Percentiles rank a stretch among this genome's conserved stretches.
Evolutionary conservation across 92 coral and sea anemone species (phyloP).

Genomic region (Phenganax stokvisi): DNA sequence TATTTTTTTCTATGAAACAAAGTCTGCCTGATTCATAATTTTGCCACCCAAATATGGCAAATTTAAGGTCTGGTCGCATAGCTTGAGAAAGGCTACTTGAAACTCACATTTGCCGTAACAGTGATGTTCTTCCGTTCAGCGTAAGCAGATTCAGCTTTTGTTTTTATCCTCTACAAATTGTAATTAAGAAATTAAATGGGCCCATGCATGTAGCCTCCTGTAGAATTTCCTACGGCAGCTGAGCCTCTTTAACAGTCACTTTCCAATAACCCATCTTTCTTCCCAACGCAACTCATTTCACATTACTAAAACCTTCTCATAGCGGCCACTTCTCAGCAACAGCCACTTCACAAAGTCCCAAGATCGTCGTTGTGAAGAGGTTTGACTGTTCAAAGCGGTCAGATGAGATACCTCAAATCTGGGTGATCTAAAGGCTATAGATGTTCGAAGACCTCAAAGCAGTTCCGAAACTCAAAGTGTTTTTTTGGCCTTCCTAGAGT

Average conservation of each 20-base stretch:
- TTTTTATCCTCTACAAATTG: slow-evolving; percentile 14
- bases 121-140: slow-evolving; percentile 2
- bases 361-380: no score
- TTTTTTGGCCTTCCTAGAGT: no score
- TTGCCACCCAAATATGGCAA: no score
- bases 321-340: no score
- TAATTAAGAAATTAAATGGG: not conserved
- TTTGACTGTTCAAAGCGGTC: not conserved
- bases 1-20: no score
- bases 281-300: no score
- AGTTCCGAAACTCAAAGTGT: not conserved
- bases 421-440: not conserved
- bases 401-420: not conserved
- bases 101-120: slow-evolving; percentile 27
- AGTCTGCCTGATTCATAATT: no score
- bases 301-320: no score
- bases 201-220: not conserved
- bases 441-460: not conserved
- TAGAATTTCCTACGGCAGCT: not conserved
- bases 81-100: not conserved
- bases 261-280: no score
- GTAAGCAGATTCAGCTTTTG: slow-evolving; percentile 20
- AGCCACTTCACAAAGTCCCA: no score
- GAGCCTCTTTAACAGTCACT: no score
- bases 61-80: no score